A percentile compares a stretch with the other conserved stretches of the same genome.
Evolutionary conservation across 2,797 vertebrate genomes (phyloP).

Genomic region (Sebastes wilsoni): DNA sequence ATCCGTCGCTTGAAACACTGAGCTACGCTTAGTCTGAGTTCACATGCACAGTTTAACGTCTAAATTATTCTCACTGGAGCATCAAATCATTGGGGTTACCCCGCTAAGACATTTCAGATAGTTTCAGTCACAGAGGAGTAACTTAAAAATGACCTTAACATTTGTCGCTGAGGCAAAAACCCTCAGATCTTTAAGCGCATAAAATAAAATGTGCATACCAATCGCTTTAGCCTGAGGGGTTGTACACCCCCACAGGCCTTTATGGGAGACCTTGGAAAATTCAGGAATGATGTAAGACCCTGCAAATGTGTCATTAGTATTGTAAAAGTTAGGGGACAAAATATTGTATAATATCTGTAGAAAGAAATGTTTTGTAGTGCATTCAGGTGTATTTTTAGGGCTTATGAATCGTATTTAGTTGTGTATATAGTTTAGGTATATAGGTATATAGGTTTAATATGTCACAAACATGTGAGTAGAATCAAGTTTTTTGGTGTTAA

Average conservation of each 20-base stretch:
- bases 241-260: slow-evolving; percentile 39
- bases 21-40: background rate
- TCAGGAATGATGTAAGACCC: slow-evolving; percentile 59
- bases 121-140: background rate
- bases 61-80: background rate
- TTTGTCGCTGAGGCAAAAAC: slow-evolving; percentile 4
- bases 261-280: slow-evolving; percentile 28
- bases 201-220: slow-evolving; percentile 33
- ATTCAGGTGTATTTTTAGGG: background rate
- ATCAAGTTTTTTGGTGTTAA: background rate
- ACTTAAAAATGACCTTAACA: slow-evolving; percentile 21
- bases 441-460: background rate
- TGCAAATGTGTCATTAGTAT: slow-evolving; percentile 42
- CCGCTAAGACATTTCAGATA: background rate
- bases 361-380: background rate
- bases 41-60: background rate
- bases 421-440: too few relatives aligned
- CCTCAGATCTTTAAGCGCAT: slow-evolving; percentile 19
- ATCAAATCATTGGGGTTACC: background rate
- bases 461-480: background rate
- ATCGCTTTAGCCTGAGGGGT: slow-evolving; percentile 51
- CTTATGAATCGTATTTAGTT: background rate
- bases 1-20: background rate
- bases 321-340: slow-evolving; percentile 42
- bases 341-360: background rate